phyloP scores from a whole-genome alignment of 2,113 vertebrate species.

The Hemiprocne comata region DNA sequence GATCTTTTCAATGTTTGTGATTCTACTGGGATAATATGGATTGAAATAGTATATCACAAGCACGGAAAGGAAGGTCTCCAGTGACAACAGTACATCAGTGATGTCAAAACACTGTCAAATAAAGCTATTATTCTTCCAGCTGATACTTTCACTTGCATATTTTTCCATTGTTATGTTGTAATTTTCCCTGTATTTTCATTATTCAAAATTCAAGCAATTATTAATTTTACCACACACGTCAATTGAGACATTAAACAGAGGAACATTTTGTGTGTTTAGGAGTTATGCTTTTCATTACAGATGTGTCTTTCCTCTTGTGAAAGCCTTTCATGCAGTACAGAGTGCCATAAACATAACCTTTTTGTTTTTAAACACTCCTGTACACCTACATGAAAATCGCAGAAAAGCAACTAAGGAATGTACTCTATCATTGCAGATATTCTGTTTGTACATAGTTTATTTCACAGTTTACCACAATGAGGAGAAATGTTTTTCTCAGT shows the following conservation, averaged over 20 bases:
- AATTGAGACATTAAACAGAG: constrained; percentile 21
- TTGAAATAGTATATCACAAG: constrained; percentile 67
- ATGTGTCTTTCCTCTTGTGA: background rate
- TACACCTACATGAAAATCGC: background rate
- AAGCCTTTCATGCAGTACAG: background rate
- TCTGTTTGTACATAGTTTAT: background rate
- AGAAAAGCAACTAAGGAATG: background rate
- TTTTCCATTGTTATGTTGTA: constrained; percentile 35
- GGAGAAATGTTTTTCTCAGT: background rate
- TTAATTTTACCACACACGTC: background rate
- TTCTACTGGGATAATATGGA: constrained; percentile 70
- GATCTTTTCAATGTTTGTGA: constrained; percentile 49
- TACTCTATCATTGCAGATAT: background rate
- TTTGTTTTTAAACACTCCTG: background rate
- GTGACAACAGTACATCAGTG: constrained; percentile 67
- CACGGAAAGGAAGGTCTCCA: constrained; percentile 58
- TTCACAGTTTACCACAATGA: background rate
- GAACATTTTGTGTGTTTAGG: background rate
- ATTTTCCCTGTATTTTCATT: constrained; percentile 41
- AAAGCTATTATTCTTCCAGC: constrained; percentile 55
- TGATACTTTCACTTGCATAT: constrained; percentile 35
- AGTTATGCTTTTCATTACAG: background rate
- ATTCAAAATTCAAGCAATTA: constrained; percentile 34
- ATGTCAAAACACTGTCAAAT: constrained; percentile 76
- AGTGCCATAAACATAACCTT: background rate